Percentiles rank a stretch among this genome's conserved stretches.
phyloP scores from a whole-genome alignment of 2,888 invertebrate species.

The Tetropium fuscum region DNA sequence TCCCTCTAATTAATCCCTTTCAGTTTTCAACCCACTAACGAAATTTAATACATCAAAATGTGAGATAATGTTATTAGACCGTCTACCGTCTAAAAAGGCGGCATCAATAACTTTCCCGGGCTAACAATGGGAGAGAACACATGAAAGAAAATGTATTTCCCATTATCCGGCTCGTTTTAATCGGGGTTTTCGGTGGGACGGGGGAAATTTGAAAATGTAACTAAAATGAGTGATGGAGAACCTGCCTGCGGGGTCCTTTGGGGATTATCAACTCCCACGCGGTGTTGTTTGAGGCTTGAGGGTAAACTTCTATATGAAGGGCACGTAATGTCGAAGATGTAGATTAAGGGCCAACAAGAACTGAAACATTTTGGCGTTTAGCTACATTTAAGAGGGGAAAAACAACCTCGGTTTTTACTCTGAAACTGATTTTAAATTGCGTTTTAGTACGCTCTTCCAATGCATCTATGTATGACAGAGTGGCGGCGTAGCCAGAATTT shows the following conservation, averaged over 20 bases:
- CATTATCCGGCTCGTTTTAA: not conserved
- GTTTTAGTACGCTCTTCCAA: too few relatives aligned
- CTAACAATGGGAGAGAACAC: not conserved
- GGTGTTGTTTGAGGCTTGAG: not conserved
- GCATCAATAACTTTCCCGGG: not conserved
- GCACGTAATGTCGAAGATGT: too few relatives aligned
- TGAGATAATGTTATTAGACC: slow-evolving; percentile 12
- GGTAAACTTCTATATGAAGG: too few relatives aligned
- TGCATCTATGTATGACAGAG: too few relatives aligned
- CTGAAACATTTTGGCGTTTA: too few relatives aligned
- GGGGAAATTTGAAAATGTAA: slow-evolving; percentile 10
- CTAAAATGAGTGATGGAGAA: not conserved
- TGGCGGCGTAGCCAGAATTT: too few relatives aligned
- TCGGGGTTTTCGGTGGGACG: not conserved
- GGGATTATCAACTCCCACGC: not conserved
- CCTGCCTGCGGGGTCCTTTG: not conserved
- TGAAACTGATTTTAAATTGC: too few relatives aligned
- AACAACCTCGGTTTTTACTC: too few relatives aligned
- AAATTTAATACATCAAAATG: slow-evolving; percentile 17
- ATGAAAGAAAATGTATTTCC: not conserved
- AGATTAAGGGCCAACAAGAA: too few relatives aligned
- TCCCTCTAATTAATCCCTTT: slow-evolving; percentile 21
- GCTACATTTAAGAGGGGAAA: too few relatives aligned
- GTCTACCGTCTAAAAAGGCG: not conserved
- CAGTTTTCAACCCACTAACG: slow-evolving; percentile 6